Evolutionary conservation across 1,140 invertebrate genomes (phyloP), one percentile per base, ranked within the genome.

Genomic region (Meloidogyne hapla): DNA sequence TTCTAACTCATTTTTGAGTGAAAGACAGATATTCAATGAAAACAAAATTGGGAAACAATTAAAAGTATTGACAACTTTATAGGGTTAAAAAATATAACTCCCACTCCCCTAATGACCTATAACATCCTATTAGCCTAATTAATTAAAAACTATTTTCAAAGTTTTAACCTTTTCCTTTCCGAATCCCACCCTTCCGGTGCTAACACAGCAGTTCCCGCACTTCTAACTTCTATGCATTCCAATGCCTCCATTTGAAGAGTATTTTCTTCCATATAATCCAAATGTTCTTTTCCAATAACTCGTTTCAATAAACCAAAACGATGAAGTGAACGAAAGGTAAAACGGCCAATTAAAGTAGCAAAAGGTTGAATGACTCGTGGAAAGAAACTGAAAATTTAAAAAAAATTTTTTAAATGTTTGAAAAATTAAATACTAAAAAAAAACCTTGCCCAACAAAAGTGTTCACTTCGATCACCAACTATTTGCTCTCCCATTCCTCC

Each of bases 381-480:
- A 71, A 78, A 78, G 3, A 78, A 45, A 62, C 77, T 78, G 48
- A 80, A 74, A 13, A 3, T 25, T 25, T 9, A 4, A 40, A 74
- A 42, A 21, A n/a, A n/a, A n/a, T n/a, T n/a, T n/a, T n/a, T n/a
- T n/a, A n/a, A n/a, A n/a, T n/a, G n/a, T n/a, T n/a, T n/a, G n/a
- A n/a, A n/a, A n/a, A n/a, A 65, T 23, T 61, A 48, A 10, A 73
- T 5, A 73, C 23, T 72, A 74, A 74, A 74, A 38, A 74, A 45
- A 26, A 71, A 80, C 80, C 82, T 80, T 18, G 77, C 28, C 80
- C 80, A 81, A n/a, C 79, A 38, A 48, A 81, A 81, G 33, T 81
- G 80, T 21, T 81, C 80, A 64, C 80, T 81, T n/a, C 78, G 25
- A 38, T 81, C 80, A 21, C 80, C 80, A 28, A 74, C 38, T 40